These are phyloP conservation scores for Micrastur ruficollis DNA, from an alignment of 2,797 vertebrate species.

Conservation along the genomic window DNA sequence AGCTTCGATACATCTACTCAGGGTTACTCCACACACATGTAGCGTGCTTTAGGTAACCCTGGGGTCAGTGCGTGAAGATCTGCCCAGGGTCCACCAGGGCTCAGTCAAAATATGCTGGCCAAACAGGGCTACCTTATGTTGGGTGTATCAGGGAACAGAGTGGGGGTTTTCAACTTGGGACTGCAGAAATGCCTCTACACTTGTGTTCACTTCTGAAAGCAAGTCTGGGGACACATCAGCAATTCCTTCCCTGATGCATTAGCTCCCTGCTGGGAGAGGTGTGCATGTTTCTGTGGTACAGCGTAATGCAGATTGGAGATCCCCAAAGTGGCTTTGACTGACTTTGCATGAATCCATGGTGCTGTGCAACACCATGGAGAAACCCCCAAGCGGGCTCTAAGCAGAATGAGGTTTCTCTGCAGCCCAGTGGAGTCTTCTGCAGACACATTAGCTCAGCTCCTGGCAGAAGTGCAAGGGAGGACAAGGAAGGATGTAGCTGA, in stretches of 20 bases:
- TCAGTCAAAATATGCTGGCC: rapidly evolving
- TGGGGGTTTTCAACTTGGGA: not conserved
- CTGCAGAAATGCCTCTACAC: not conserved
- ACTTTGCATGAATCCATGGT: not conserved
- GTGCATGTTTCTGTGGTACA: not conserved
- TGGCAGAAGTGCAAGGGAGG: not conserved
- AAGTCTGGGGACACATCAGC: not conserved
- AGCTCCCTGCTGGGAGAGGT: not conserved
- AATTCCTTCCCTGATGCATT: not conserved
- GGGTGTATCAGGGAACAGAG: not conserved
- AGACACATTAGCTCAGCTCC: not conserved
- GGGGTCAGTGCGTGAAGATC: not conserved
- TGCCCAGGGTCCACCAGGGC: not conserved
- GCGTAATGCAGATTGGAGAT: not conserved
- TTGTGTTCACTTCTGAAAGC: not conserved
- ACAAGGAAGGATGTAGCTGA: not conserved
- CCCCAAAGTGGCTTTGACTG: not conserved
- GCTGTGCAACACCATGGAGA: not conserved
- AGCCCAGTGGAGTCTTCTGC: not conserved
- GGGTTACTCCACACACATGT: not conserved
- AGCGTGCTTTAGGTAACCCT: not conserved
- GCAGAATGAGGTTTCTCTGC: not conserved
- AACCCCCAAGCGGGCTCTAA: not conserved
- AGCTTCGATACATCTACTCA: rapidly evolving
- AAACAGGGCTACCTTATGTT: not conserved